Base-by-base conservation (phyloP, 2,113 vertebrate species). In the Istiophorus platypterus region DNA sequence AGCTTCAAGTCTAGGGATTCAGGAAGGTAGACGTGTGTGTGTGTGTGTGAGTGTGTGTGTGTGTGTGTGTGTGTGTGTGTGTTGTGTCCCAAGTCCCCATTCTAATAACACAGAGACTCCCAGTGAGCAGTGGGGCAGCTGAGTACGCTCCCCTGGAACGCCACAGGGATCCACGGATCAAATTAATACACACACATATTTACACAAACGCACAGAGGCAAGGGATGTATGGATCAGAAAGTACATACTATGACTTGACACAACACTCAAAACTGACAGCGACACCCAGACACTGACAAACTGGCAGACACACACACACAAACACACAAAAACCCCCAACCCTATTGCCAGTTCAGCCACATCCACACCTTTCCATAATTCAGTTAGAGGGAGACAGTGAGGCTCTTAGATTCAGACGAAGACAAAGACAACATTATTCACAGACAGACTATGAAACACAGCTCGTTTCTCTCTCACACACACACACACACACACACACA, bases 71-170 rank as follows among this genome's bases (percentile, higher is more conserved):
- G 68, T 84, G 80, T 79, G 78, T 81, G 58, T 15, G 42, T 42
- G 41, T 13, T 3, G 80, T 72, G 70, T 93, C 84, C 86, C 80
- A 94, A 92, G 92, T 95, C 93, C 95, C 94, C 84, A 84, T 92
- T 95, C 92, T 95, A 95, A 95, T 95, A 95, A 95, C 91, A 90
- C 72, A 93, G 92, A 89, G 87, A 88, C 91, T 94, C 94, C 94
- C 93, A 94, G 92, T 85, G 93, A 87, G 92, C 85, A 70, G 83
- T 80, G 89, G 91, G 92, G 94, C 94, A 93, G 93, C 93, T 89
- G 90, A 91, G 93, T 85, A 85, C 51, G 88, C 82, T 88, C 87
- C 88, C 86, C 86, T 88, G 85, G 79, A 90, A 90, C 64, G 75
- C 92, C 91, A 86, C 85, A 72, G 92, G 91, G 92, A 93, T 90